These are phyloP conservation scores for Hetaerina americana DNA, from an alignment of 1,140 invertebrate species.

Conservation along the genomic window DNA sequence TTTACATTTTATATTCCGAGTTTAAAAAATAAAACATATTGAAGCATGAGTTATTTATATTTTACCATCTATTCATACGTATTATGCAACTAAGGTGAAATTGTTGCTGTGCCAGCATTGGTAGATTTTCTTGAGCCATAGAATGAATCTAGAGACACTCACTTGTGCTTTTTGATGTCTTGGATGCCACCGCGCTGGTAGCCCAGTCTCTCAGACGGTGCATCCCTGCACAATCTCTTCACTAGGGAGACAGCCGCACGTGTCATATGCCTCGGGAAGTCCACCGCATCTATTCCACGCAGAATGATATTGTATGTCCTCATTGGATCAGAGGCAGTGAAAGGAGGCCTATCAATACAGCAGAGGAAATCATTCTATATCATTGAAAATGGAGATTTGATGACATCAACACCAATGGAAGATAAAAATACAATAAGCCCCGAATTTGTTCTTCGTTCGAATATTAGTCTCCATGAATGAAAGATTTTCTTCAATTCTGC, in stretches of 20 bases:
- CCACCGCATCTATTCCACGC: slow-evolving; percentile 80
- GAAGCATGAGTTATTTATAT: too few species aligned
- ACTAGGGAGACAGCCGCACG: slow-evolving; percentile 72
- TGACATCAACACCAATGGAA: too few species aligned
- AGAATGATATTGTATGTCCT: slow-evolving; percentile 83
- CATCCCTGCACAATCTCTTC: slow-evolving; percentile 73
- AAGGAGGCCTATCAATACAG: slow-evolving; percentile 68
- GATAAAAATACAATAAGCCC: slow-evolving; percentile 11
- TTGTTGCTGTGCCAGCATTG: too few species aligned
- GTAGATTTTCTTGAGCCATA: too few species aligned
- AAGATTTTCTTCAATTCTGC: too few species aligned
- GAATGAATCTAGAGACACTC: too few species aligned
- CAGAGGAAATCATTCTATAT: too few species aligned
- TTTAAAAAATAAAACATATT: too few species aligned
- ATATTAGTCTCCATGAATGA: neutral
- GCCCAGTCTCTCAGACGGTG: slow-evolving; percentile 83
- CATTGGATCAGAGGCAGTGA: slow-evolving; percentile 75
- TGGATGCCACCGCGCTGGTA: slow-evolving; percentile 80
- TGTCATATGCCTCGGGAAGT: slow-evolving; percentile 66
- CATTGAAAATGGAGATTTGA: too few species aligned
- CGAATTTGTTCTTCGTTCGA: neutral
- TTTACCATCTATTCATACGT: too few species aligned
- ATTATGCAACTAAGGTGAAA: too few species aligned
- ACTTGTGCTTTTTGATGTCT: slow-evolving; percentile 90
- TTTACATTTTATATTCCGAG: too few species aligned